Conservation (phyloP, 2,888 invertebrate genomes). For the Anthrax anthrax region DNA sequence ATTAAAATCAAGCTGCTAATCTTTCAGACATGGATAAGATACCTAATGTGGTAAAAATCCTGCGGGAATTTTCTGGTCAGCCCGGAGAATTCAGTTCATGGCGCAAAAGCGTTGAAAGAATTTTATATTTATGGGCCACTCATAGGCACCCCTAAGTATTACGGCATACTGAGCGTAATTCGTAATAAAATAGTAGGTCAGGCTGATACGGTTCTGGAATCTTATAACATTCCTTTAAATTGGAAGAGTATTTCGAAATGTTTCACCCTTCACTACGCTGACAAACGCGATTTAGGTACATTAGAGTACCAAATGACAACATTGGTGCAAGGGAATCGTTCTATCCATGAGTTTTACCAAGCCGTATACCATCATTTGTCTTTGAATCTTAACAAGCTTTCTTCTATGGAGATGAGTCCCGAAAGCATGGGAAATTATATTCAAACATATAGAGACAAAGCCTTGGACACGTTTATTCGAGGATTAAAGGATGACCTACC, state of each 20-base stretch:
- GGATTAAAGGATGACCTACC: constrained; percentile 12
- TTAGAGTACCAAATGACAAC: constrained; percentile 12
- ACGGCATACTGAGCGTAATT: constrained; percentile 4
- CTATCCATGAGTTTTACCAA: constrained; percentile 14
- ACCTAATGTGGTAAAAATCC: constrained; percentile 8
- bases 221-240: constrained; percentile 7
- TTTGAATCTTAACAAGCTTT: constrained; percentile 15
- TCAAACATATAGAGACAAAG: constrained; percentile 12
- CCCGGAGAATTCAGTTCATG: constrained; percentile 6
- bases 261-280: constrained; percentile 9
- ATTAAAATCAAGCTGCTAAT: neutral
- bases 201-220: constrained; percentile 3
- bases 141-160: constrained; percentile 8
- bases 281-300: constrained; percentile 10
- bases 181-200: constrained; percentile 3
- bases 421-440: constrained; percentile 11
- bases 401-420: constrained; percentile 10
- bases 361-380: constrained; percentile 13
- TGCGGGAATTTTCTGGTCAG: constrained; percentile 7
- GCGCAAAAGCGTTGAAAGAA: constrained; percentile 9
- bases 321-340: constrained; percentile 6
- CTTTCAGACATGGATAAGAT: constrained; percentile 5
- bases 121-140: constrained; percentile 6
- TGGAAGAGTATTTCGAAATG: constrained; percentile 5
- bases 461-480: constrained; percentile 14